A percentile compares a stretch with the other conserved stretches of the same genome.
These are phyloP conservation scores for Diorhabda elongata DNA, from an alignment of 1,140 invertebrate species.

Conservation along the genomic window DNA sequence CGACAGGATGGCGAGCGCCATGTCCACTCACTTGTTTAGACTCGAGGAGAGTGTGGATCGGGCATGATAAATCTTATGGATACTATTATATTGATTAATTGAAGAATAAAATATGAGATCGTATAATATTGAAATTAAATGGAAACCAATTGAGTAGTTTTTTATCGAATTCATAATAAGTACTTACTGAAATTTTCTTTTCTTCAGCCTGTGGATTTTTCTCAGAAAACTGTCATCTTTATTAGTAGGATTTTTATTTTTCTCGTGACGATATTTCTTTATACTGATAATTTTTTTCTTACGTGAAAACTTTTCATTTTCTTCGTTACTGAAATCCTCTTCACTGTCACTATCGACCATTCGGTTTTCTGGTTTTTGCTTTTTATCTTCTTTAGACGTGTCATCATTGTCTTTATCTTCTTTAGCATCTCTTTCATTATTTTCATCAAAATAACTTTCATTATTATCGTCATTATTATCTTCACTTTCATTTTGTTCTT, in stretches of 20 bases:
- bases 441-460: slow-evolving; percentile 8
- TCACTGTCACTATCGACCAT: not conserved
- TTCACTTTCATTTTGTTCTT: slow-evolving; percentile 7
- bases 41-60: too few relatives aligned
- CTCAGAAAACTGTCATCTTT: slow-evolving; percentile 23
- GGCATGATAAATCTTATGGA: too few relatives aligned
- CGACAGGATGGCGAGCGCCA: too few relatives aligned
- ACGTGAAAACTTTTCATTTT: slow-evolving; percentile 14
- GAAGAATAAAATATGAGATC: not conserved
- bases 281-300: slow-evolving; percentile 25
- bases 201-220: slow-evolving; percentile 12
- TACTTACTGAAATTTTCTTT: slow-evolving; percentile 18
- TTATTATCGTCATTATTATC: slow-evolving; percentile 13
- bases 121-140: not conserved
- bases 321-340: not conserved
- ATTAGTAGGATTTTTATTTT: slow-evolving; percentile 23
- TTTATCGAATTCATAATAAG: not conserved
- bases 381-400: not conserved
- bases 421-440: not conserved
- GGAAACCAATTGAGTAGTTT: not conserved
- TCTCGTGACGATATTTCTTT: slow-evolving; percentile 29
- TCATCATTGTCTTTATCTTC: not conserved
- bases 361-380: not conserved
- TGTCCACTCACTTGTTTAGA: too few relatives aligned
- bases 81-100: too few relatives aligned